Evolutionary conservation across 2,888 invertebrate species (phyloP), one percentile per base, ranked within the genome.

Genomic region (Erpobdella octoculata): DNA sequence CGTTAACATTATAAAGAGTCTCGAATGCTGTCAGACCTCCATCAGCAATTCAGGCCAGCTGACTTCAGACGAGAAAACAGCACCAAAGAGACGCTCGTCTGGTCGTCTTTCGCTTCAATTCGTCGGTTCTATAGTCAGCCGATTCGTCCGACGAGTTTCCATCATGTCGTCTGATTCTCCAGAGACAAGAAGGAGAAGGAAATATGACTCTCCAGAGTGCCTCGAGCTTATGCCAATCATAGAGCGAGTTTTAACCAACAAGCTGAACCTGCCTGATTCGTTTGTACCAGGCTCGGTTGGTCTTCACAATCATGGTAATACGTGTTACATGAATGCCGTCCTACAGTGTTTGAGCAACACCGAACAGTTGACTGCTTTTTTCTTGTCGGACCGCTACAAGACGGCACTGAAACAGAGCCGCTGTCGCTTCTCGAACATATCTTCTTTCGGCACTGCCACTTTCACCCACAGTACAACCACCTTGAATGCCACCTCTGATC

Each of bases 251-350:
- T 8, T 21, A 15, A 36, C 18, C 15, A 35, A 65, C 4, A 65
- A 36, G 15, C 35, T 36, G 21, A 53, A 25, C 8, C 6, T 28
- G 28, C 53, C 53, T 37, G 25, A 21, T 18, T 38, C 35, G 1
- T 25, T 8, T 28, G 37, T 68, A 12, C 83, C 84, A 8, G 93
- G 93, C 71, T 92, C 91, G 3, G 90, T 91, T 76, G 96, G 95
- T 18, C 87, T 96, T 35, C 89, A 91, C 79, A 96, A 96, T 83
- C 95, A 95, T 84, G 96, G 95, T 70, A 96, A 96, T 85, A 96
- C 95, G 74, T 96, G 96, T 83, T 96, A 95, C 82, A 95, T 96
- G 88, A 96, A 95, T 86, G 93, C 96, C 70, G 92, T 96, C 72
- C 85, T 96, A 73, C 96, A 96, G 86, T 96, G 96, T 85, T 89